Base-by-base conservation (phyloP, 53 echinoderm and acorn worm genomes). In the Zoroaster sp. region DNA sequence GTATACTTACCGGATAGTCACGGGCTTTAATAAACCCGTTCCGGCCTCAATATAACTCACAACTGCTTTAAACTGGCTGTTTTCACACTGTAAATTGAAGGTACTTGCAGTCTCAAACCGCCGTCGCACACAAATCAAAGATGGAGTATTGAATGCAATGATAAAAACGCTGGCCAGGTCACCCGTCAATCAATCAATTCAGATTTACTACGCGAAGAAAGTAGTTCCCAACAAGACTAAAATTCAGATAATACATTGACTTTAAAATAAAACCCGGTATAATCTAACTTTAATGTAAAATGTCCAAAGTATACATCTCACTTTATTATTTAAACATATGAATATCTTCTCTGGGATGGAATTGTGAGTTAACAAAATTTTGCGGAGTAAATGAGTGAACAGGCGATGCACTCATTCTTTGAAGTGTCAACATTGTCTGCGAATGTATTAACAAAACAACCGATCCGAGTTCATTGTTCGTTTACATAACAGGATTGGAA, bases 331-430 rank as follows among this genome's bases (percentile, higher is more conserved):
- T 38, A 9, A 42, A 17, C 10, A 1, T 6, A 83, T 6, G 1
- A 2, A 33, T 21, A 17, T 2, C 0, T 74, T n/a, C 7, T 20
- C 17, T 38, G 18, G 15, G 8, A 23, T 40, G 17, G 0, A 0
- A 20, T 74, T 74, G 8, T n/a, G 74, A 3, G 46, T 77, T 77
- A 12, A 77, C 46, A 32, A 51, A 2, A 32, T 47, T n/a, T 11
- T 53, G 85, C 85, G 85, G 21, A 85, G 51, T 70, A 85, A 85
- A 71, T 70, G 85, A 70, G 85, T 88, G 88, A 66, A 66, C 8
- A 46, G 88, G 77, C 69, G 14, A 8, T 44, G 75, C 73, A 94
- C 92, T 94, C 94, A 94, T 89, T 92, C 94, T 90, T 52, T 87
- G 92, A 94, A 92, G 94, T 88, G 88, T 88, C 88, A 88, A 88